phyloP scores from a whole-genome alignment of 2,888 invertebrate species.

The Drosophila paracracens region DNA sequence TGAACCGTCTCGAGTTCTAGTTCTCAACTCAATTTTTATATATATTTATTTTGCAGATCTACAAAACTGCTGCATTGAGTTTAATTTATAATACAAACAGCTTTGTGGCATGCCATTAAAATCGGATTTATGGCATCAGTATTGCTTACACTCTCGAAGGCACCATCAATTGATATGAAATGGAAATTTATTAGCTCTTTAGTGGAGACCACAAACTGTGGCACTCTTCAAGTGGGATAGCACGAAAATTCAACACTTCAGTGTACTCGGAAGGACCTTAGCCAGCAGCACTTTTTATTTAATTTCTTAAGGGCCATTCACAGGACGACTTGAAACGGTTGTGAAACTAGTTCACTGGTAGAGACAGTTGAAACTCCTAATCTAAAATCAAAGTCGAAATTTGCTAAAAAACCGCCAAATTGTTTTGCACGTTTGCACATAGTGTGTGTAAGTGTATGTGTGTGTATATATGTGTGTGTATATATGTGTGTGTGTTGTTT shows the following conservation, averaged over 20 bases:
- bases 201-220: constrained; percentile 44
- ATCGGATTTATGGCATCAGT: constrained; percentile 42
- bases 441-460: background rate
- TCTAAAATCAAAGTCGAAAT: constrained; percentile 62
- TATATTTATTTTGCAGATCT: background rate
- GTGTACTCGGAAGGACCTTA: constrained; percentile 29
- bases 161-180: constrained; percentile 53
- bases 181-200: constrained; percentile 57
- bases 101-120: constrained; percentile 47
- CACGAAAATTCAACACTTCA: constrained; percentile 16
- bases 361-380: constrained; percentile 9
- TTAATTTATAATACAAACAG: constrained; percentile 11
- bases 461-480: constrained; percentile 1
- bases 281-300: constrained; percentile 24
- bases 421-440: constrained; percentile 44
- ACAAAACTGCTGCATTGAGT: background rate
- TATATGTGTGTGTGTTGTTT: constrained; percentile 15
- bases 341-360: constrained; percentile 2
- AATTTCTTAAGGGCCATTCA: constrained; percentile 45
- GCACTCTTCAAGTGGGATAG: background rate
- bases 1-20: background rate
- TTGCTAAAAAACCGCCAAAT: constrained; percentile 59
- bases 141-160: constrained; percentile 21
- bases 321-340: constrained; percentile 4
- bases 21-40: background rate